These are phyloP conservation scores for Struthio camelus DNA, from an alignment of 2,113 vertebrate genomes.

Conservation along the genomic window DNA sequence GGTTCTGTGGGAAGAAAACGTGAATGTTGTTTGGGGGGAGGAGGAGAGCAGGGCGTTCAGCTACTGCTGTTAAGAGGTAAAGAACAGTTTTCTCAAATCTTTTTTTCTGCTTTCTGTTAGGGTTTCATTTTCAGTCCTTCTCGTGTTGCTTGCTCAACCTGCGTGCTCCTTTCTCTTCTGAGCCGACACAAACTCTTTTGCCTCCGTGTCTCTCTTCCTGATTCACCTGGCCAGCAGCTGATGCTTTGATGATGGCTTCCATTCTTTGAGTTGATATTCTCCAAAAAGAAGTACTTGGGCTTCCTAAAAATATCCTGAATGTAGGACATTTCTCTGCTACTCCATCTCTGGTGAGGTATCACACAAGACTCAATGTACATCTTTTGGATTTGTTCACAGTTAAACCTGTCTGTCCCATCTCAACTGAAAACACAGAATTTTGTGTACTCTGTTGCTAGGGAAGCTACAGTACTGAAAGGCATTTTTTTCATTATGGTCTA, in stretches of 20 bases:
- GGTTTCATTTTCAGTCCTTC: neutral
- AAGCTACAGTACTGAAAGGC: neutral
- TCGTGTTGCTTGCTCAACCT: neutral
- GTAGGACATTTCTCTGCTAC: neutral
- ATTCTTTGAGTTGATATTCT: neutral
- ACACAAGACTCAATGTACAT: neutral
- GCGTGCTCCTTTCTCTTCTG: neutral
- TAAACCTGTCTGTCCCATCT: neutral
- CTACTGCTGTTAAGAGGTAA: neutral
- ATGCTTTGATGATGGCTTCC: neutral
- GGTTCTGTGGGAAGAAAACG: neutral
- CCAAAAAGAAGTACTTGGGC: neutral
- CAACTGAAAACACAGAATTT: neutral
- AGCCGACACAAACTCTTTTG: neutral
- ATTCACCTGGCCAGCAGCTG: neutral
- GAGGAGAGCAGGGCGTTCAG: neutral
- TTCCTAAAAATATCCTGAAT: neutral
- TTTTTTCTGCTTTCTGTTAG: neutral
- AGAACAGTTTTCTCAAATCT: neutral
- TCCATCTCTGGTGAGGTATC: neutral
- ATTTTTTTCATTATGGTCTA: neutral
- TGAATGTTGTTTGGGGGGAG: neutral
- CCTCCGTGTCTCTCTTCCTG: neutral
- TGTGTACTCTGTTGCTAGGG: neutral
- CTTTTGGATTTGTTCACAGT: neutral